phyloP scores from a whole-genome alignment of 92 coral and sea anemone species.

The Meandrina meandrites region DNA sequence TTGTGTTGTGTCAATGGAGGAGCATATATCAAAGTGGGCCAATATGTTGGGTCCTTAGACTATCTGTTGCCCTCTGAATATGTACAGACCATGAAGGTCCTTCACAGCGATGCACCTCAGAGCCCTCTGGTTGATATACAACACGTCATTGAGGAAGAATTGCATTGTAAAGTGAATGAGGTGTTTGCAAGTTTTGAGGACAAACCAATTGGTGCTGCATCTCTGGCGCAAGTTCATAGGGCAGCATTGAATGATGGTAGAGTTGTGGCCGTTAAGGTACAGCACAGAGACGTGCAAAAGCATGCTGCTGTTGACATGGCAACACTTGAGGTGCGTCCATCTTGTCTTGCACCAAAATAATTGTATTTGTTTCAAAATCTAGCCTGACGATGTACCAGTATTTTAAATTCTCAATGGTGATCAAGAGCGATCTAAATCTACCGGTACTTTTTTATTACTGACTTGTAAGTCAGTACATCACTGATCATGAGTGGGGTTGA shows the following conservation, averaged over 20 bases:
- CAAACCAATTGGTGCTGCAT: constrained; percentile 89
- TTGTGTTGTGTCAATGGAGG: constrained; percentile 93
- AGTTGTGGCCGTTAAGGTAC: constrained; percentile 94
- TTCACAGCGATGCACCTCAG: constrained; percentile 92
- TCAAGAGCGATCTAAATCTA: too few species aligned
- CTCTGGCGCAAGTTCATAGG: constrained; percentile 97
- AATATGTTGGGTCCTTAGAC: constrained; percentile 90
- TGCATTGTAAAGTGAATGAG: constrained; percentile 67
- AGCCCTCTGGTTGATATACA: constrained; percentile 75
- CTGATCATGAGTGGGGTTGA: too few species aligned
- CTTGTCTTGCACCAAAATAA: too few species aligned
- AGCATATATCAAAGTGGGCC: constrained; percentile 93
- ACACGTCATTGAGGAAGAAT: constrained; percentile 77
- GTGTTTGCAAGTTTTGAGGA: constrained; percentile 79
- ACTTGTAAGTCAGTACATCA: too few species aligned
- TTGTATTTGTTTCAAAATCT: too few species aligned
- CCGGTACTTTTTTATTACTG: too few species aligned
- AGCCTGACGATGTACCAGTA: too few species aligned
- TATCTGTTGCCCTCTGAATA: constrained; percentile 90
- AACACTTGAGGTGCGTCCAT: constrained; percentile 81
- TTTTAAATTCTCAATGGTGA: too few species aligned
- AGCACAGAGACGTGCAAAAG: constrained; percentile 90
- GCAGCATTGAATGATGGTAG: constrained; percentile 89
- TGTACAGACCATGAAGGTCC: constrained; percentile 90
- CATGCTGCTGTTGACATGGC: constrained; percentile 92